phyloP scores from a whole-genome alignment of 2,888 invertebrate genomes.

The Lobophora halterata region DNA sequence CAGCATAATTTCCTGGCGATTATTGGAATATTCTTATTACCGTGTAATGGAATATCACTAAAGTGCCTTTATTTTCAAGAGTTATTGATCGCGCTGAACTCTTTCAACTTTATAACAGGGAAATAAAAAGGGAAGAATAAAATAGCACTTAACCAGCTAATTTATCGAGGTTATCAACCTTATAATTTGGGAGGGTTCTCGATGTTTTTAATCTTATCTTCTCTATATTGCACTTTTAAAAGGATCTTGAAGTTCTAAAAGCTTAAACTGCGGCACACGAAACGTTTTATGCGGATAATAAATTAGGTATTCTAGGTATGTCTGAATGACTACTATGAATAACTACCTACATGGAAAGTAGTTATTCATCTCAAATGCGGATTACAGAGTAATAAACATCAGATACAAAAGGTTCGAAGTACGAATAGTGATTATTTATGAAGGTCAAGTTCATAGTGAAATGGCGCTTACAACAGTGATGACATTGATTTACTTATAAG shows the following conservation, averaged over 20 bases:
- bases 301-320: too few species aligned
- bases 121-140: too few species aligned
- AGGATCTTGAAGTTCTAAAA: constrained; percentile 19
- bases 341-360: too few species aligned
- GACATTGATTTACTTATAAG: constrained; percentile 44
- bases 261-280: constrained; percentile 19
- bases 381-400: too few species aligned
- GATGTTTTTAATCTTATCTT: constrained; percentile 25
- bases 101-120: not conserved
- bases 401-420: too few species aligned
- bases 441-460: constrained; percentile 47
- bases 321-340: too few species aligned
- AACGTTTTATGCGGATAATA: constrained; percentile 8
- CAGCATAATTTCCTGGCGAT: constrained; percentile 50
- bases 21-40: constrained; percentile 39
- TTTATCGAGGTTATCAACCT: too few species aligned
- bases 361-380: too few species aligned
- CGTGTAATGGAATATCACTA: constrained; percentile 4
- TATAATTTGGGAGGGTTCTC: not conserved
- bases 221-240: constrained; percentile 22
- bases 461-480: constrained; percentile 33
- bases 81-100: not conserved
- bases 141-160: too few species aligned
- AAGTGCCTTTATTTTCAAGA: constrained; percentile 11
- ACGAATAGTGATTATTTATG: constrained; percentile 4